Evolutionary conservation across 2,113 vertebrate genomes (phyloP).

Genomic region (Carlito syrichta): DNA sequence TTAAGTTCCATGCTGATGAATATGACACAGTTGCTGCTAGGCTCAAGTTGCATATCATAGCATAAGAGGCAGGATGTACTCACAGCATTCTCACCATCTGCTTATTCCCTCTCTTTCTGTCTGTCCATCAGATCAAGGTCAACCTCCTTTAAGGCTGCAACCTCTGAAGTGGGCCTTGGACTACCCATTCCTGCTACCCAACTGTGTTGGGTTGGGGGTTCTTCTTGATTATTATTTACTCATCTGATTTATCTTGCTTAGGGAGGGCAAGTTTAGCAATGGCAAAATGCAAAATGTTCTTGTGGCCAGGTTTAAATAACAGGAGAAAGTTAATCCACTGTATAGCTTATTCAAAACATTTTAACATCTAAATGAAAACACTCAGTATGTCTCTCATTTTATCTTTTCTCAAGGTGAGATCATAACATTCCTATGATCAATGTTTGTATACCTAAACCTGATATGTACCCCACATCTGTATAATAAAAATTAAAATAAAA

Average conservation of each 20-base stretch:
- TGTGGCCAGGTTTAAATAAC: neutral
- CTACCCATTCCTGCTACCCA: neutral
- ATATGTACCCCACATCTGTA: no score
- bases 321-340: neutral
- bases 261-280: neutral
- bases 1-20: neutral
- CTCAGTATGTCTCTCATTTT: neutral
- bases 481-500: no score
- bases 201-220: neutral
- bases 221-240: neutral
- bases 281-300: neutral
- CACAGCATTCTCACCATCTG: neutral
- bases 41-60: neutral
- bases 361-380: neutral
- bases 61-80: neutral
- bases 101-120: neutral
- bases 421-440: neutral
- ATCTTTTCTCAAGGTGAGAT: neutral
- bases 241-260: neutral
- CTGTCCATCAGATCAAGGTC: neutral
- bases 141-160: neutral
- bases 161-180: neutral
- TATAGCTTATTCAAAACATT: neutral
- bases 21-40: neutral
- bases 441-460: no score